Base-by-base conservation (phyloP, 2,888 invertebrate genomes). In the Lydus trimaculatus region DNA sequence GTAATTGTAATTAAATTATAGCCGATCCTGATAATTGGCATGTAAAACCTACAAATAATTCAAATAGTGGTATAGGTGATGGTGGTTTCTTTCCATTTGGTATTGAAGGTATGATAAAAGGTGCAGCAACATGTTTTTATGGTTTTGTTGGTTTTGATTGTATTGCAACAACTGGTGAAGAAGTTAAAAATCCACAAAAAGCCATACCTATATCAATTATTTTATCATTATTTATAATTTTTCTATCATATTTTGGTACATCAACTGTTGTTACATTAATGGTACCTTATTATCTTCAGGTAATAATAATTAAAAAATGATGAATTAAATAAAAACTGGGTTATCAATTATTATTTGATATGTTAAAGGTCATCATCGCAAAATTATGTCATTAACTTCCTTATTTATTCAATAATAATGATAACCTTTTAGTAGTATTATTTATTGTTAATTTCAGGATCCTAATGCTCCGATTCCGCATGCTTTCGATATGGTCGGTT, bases 101-200 rank as follows among this genome's bases (percentile, higher is more conserved):
- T 0, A 79, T 93, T 31, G 87, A 90, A 0, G 96, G 94, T 3
- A 90, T 94, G 75, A 90, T 95, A 74, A 90, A 90, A 70, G 95
- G 95, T 0, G 94, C 94, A 0, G 94, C 94, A 0, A 91, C 91
- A 6, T 95, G 94, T 83, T 97, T 97, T 86, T 97, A 96, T 82
- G 96, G 95, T 6, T 97, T 96, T 81, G 94, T 97, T 69, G 97
- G 97, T 0, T 97, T 97, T 85, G 97, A 97, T 86, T 94, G 94
- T 81, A 95, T 94, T 67, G 94, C 94, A 20, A 94, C 94, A 0
- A 92, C 94, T 15, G 94, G 96, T 7, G 97, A 97, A 84, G 97
- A 98, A 85, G 96, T 94, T 0, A 91, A 90, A 69, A 92, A 94
- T 78, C 97, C 97, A 0, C 92, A 94, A 85, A 91, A 90, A 85